These are phyloP conservation scores for Caenorhabditis virilis DNA, from an alignment of 2,888 invertebrate species.

Conservation along the genomic window DNA sequence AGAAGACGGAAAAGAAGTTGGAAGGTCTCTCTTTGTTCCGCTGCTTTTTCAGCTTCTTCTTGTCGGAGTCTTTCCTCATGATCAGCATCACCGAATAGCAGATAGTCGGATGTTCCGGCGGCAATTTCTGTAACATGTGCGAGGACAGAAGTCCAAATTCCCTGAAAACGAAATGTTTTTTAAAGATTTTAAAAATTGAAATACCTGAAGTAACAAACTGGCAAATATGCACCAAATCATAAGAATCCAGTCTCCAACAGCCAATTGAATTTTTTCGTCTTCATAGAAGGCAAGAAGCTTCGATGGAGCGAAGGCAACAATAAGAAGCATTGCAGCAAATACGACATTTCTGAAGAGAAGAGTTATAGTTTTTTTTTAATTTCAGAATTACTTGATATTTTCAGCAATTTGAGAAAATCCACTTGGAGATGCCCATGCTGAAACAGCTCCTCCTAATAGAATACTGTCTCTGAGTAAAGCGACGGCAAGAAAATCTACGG, in stretches of 20 bases:
- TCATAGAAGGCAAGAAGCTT: slow-evolving; percentile 67
- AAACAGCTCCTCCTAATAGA: slow-evolving; percentile 64
- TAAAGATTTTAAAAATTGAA: not conserved
- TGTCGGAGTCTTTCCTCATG: slow-evolving; percentile 39
- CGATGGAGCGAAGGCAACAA: slow-evolving; percentile 66
- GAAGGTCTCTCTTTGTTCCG: slow-evolving; percentile 64
- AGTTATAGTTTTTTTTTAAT: not conserved
- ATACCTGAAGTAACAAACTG: slow-evolving; percentile 56
- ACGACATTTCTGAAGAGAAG: slow-evolving; percentile 36
- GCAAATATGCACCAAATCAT: slow-evolving; percentile 68
- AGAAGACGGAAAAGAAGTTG: slow-evolving; percentile 59
- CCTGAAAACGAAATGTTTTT: slow-evolving; percentile 33
- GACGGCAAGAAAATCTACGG: slow-evolving; percentile 65
- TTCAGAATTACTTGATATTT: slow-evolving; percentile 33
- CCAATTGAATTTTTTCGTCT: slow-evolving; percentile 53
- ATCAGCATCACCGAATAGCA: slow-evolving; percentile 49
- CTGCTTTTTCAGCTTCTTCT: slow-evolving; percentile 58
- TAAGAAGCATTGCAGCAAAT: slow-evolving; percentile 61
- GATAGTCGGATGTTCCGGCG: slow-evolving; percentile 44
- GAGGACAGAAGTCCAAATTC: slow-evolving; percentile 62
- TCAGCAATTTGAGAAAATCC: slow-evolving; percentile 58
- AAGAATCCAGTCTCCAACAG: slow-evolving; percentile 67
- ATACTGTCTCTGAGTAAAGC: slow-evolving; percentile 60
- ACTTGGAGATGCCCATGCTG: slow-evolving; percentile 62
- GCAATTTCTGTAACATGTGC: slow-evolving; percentile 57